phyloP scores from a whole-genome alignment of 2,888 invertebrate species.

The Nomada goodeniana region DNA sequence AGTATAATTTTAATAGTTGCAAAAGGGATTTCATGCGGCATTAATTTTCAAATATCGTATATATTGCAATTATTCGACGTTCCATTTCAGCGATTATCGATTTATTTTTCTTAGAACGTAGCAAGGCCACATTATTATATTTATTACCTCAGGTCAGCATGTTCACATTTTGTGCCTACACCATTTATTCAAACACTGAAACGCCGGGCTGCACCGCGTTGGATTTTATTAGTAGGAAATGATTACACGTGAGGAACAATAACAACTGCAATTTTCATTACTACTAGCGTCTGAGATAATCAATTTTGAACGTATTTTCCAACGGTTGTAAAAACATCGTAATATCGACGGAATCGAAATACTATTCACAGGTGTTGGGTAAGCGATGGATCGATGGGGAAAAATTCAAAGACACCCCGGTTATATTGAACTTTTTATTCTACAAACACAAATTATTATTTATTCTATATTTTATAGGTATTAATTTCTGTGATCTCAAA shows the following conservation, averaged over 20 bases:
- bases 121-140: constrained; percentile 31
- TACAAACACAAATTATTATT: neutral
- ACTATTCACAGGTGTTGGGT: constrained; percentile 25
- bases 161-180: constrained; percentile 1
- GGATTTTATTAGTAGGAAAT: neutral
- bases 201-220: neutral
- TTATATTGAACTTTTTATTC: constrained; percentile 28
- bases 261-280: neutral
- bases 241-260: neutral
- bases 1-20: neutral
- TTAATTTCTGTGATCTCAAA: neutral
- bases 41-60: constrained; percentile 10
- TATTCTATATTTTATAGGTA: neutral
- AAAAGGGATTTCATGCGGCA: neutral
- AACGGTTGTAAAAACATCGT: neutral
- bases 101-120: constrained; percentile 20
- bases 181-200: neutral
- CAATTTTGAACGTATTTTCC: neutral
- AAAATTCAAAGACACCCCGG: constrained; percentile 44
- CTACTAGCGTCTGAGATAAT: neutral
- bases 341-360: neutral
- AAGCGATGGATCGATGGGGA: constrained; percentile 56
- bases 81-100: constrained; percentile 39
- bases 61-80: constrained; percentile 27
- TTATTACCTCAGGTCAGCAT: constrained; percentile 23